Percentiles rank a stretch among this genome's conserved stretches.
phyloP scores from a whole-genome alignment of 2,113 vertebrate species.

The Erpornis zantholeuca region DNA sequence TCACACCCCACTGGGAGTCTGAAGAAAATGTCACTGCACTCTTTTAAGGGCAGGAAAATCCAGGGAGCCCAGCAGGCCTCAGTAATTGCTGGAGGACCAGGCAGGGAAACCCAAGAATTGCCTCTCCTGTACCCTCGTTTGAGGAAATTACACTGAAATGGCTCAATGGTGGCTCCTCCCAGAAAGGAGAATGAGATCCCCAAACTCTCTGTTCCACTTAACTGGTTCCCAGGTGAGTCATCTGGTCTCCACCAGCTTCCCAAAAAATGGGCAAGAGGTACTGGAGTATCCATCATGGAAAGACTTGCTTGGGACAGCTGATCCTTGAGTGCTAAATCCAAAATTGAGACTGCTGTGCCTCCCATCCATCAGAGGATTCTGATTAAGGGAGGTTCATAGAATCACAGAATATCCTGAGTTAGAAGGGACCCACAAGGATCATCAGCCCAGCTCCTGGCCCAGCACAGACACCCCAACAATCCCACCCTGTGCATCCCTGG shows the following conservation, averaged over 20 bases:
- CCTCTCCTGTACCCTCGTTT: background rate
- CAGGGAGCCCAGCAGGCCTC: background rate
- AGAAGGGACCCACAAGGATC: background rate
- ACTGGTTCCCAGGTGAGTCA: background rate
- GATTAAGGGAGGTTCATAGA: background rate
- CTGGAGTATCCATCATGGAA: background rate
- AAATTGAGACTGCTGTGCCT: background rate
- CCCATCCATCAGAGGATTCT: background rate
- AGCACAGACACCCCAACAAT: background rate
- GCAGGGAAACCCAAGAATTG: background rate
- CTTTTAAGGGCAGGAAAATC: background rate
- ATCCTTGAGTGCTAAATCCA: background rate
- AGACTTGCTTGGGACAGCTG: background rate
- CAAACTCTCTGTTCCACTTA: background rate
- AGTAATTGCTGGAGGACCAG: fast-evolving
- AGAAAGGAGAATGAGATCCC: background rate
- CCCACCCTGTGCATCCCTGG: background rate
- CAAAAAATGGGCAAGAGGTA: background rate
- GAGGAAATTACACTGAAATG: fast-evolving
- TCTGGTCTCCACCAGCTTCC: background rate
- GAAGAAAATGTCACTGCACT: background rate
- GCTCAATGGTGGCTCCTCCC: background rate
- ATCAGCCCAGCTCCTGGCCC: fast-evolving
- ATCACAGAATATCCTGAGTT: background rate
- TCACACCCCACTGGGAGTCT: fast-evolving